Base-by-base conservation (phyloP, 1,140 invertebrate genomes). In the Ceratoteleas bidentatus region DNA sequence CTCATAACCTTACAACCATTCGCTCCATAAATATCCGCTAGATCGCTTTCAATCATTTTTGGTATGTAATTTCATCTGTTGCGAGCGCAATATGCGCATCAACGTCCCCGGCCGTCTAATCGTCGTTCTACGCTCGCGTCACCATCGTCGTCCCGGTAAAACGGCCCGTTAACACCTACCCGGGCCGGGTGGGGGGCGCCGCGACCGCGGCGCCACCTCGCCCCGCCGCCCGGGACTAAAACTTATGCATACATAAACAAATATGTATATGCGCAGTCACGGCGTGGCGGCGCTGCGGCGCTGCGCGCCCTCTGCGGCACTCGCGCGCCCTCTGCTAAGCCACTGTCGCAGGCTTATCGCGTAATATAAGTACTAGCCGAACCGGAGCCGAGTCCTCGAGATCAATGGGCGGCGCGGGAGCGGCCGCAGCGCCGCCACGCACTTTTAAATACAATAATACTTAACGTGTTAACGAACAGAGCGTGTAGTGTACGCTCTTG, bases 161-260 rank as follows among this genome's bases (percentile, higher is more conserved):
- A n/a, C n/a, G n/a, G n/a, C n/a, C n/a, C n/a, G n/a, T n/a, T n/a
- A n/a, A n/a, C n/a, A n/a, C n/a, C n/a, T n/a, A n/a, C n/a, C n/a
- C n/a, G n/a, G n/a, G n/a, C n/a, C n/a, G n/a, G n/a, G n/a, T n/a
- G n/a, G n/a, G n/a, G n/a, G n/a, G n/a, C n/a, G n/a, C n/a, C n/a
- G n/a, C n/a, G n/a, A n/a, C n/a, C n/a, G n/a, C n/a, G n/a, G n/a
- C n/a, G n/a, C n/a, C n/a, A n/a, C n/a, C n/a, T n/a, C n/a, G n/a
- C n/a, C n/a, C n/a, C n/a, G n/a, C n/a, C n/a, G n/a, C n/a, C n/a
- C n/a, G n/a, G n/a, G n/a, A n/a, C n/a, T n/a, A 82, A 77, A 77
- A 82, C 73, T 77, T 82, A 82, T 78, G 64, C 74, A 78, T 83
- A 83, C 74, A 70, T 83, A 78, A 83, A 83, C 75, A 74, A 78